Conservation (phyloP, 2,797 vertebrate species). For the Pseudomugil tenellus region DNA sequence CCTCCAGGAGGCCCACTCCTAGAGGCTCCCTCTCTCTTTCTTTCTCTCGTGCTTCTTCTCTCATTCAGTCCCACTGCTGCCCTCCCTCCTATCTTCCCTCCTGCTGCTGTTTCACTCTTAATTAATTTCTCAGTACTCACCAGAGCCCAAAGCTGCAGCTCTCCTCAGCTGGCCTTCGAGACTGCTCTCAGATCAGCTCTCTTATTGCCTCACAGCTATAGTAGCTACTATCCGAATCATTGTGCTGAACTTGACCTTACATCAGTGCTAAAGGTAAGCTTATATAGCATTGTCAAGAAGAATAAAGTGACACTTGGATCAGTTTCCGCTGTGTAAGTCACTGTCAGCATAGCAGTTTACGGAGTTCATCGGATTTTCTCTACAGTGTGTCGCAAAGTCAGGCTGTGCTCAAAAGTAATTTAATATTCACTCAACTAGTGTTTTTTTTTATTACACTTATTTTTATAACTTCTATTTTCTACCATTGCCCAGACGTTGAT, state of each 20-base stretch:
- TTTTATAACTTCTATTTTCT: no score
- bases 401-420: conserved; percentile 2
- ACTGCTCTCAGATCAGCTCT: conserved; percentile 67
- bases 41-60: conserved; percentile 40
- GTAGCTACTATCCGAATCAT: conserved; percentile 43
- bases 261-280: conserved; percentile 57
- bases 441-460: no score
- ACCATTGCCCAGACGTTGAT: no score
- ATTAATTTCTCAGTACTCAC: conserved; percentile 86
- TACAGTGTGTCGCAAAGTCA: conserved; percentile 47
- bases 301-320: conserved; percentile 50
- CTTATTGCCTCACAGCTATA: conserved; percentile 53
- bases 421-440: background rate
- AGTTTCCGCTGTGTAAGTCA: conserved; percentile 57
- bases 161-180: conserved; percentile 64
- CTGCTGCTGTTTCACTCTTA: conserved; percentile 82
- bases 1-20: conserved; percentile 68
- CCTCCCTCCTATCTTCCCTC: conserved; percentile 70
- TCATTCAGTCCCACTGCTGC: conserved; percentile 55
- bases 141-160: conserved; percentile 76
- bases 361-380: conserved; percentile 41
- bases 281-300: conserved; percentile 60
- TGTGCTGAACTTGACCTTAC: conserved; percentile 39
- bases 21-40: conserved; percentile 47
- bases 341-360: conserved; percentile 24